Percentiles rank a stretch among this genome's conserved stretches.
Evolutionary conservation across 2,888 invertebrate genomes (phyloP).

Genomic region (Drosophila paucipuncta): DNA sequence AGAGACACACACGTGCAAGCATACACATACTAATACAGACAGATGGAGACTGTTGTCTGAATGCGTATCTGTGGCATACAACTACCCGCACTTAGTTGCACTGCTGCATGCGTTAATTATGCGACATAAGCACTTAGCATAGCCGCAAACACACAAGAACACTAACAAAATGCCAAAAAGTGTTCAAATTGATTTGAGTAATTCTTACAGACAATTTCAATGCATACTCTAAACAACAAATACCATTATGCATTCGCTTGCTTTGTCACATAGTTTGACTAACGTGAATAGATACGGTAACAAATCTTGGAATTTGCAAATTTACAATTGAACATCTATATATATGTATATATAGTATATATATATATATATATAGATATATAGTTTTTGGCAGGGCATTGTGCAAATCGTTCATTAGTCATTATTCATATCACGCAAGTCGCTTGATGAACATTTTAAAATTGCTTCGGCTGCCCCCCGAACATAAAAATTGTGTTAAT

Average conservation of each 20-base stretch:
- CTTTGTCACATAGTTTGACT: not conserved
- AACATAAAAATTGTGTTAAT: slow-evolving; percentile 69
- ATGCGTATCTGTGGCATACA: slow-evolving; percentile 20
- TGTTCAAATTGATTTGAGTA: slow-evolving; percentile 42
- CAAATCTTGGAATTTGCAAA: not conserved
- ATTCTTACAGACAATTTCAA: slow-evolving; percentile 26
- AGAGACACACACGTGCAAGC: slow-evolving; percentile 1
- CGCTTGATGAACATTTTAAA: slow-evolving; percentile 62
- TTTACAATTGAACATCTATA: not conserved
- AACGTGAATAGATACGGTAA: not conserved
- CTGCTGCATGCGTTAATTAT: slow-evolving; percentile 64
- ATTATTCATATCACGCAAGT: slow-evolving; percentile 27
- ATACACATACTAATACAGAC: not conserved
- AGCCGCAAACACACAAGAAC: slow-evolving; percentile 11
- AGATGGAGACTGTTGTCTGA: slow-evolving; percentile 6
- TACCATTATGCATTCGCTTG: not conserved
- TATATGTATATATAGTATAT: not conserved
- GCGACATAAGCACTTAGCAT: slow-evolving; percentile 53
- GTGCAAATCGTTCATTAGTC: not conserved
- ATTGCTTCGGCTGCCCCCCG: slow-evolving; percentile 53
- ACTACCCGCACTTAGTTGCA: slow-evolving; percentile 49
- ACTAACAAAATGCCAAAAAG: not conserved
- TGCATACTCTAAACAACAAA: slow-evolving; percentile 13
- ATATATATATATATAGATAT: not conserved
- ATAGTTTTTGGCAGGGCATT: slow-evolving; percentile 28